Percentiles rank a stretch among this genome's conserved stretches.
Conservation (phyloP, 2,888 invertebrate genomes). For the Leucoptera coffeella region DNA sequence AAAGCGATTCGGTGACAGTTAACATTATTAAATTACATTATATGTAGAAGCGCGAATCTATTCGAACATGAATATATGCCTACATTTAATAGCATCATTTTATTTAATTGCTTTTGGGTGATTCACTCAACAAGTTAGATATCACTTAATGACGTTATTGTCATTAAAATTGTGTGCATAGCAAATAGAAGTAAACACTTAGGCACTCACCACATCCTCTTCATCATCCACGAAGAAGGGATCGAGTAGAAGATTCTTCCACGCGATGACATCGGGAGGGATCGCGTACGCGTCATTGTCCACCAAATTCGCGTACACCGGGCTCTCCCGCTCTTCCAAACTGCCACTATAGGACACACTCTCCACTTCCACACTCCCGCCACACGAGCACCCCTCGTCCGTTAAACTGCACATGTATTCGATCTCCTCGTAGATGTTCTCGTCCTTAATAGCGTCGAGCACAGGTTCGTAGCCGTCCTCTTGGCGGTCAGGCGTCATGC, state of each 20-base stretch:
- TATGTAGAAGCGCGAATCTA: no score
- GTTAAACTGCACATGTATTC: conserved; percentile 33
- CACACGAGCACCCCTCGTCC: conserved; percentile 40
- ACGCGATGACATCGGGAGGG: conserved; percentile 43
- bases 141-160: no score
- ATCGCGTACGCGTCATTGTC: conserved; percentile 43
- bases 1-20: no score
- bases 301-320: conserved; percentile 36
- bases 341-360: conserved; percentile 39
- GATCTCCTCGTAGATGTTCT: conserved; percentile 45
- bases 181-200: no score
- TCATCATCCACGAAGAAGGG: conserved; percentile 49
- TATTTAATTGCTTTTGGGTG: no score
- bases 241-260: conserved; percentile 44
- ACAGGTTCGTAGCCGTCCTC: conserved; percentile 44
- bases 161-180: no score
- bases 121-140: no score
- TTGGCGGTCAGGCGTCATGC: conserved; percentile 22
- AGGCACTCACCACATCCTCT: conserved; percentile 41
- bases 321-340: conserved; percentile 33
- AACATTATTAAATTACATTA: no score
- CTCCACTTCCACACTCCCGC: conserved; percentile 42
- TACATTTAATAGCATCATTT: no score
- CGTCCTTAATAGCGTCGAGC: conserved; percentile 31
- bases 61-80: no score